Percentiles rank a stretch among this genome's conserved stretches.
Conservation (phyloP, 1,140 invertebrate species). For the Carposina sasakii region DNA sequence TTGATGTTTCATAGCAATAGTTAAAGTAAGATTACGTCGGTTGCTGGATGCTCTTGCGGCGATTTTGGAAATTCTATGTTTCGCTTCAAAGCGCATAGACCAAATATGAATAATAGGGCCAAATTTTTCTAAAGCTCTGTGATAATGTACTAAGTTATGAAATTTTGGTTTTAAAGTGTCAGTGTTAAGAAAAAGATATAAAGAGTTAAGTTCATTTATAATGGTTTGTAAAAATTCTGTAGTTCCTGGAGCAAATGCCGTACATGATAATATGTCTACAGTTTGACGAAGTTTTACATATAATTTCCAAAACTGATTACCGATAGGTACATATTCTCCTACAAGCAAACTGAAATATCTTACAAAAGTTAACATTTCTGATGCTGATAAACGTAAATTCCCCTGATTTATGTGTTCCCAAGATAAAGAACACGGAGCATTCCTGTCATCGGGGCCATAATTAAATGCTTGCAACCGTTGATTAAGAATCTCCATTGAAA, state of each 20-base stretch:
- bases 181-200: slow-evolving; percentile 15
- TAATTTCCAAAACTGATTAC: slow-evolving; percentile 29
- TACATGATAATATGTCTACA: background rate
- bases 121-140: slow-evolving; percentile 19
- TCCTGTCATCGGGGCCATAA: slow-evolving; percentile 6
- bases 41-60: slow-evolving; percentile 16
- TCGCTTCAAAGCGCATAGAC: slow-evolving; percentile 28
- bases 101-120: slow-evolving; percentile 24
- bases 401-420: slow-evolving; percentile 30
- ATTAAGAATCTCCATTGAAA: slow-evolving; percentile 17
- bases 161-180: slow-evolving; percentile 31
- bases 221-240: slow-evolving; percentile 13
- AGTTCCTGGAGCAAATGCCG: background rate
- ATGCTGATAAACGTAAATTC: slow-evolving; percentile 30
- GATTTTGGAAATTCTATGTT: slow-evolving; percentile 25
- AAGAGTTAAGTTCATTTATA: slow-evolving; percentile 21
- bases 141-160: slow-evolving; percentile 35
- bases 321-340: slow-evolving; percentile 30
- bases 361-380: slow-evolving; percentile 38
- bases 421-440: slow-evolving; percentile 26
- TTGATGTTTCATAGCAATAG: slow-evolving; percentile 13
- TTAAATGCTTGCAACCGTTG: slow-evolving; percentile 11
- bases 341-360: slow-evolving; percentile 34
- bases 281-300: slow-evolving; percentile 10
- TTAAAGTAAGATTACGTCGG: slow-evolving; percentile 20